These are phyloP conservation scores for Channallabes apus DNA, from an alignment of 2,797 vertebrate species.

Conservation along the genomic window DNA sequence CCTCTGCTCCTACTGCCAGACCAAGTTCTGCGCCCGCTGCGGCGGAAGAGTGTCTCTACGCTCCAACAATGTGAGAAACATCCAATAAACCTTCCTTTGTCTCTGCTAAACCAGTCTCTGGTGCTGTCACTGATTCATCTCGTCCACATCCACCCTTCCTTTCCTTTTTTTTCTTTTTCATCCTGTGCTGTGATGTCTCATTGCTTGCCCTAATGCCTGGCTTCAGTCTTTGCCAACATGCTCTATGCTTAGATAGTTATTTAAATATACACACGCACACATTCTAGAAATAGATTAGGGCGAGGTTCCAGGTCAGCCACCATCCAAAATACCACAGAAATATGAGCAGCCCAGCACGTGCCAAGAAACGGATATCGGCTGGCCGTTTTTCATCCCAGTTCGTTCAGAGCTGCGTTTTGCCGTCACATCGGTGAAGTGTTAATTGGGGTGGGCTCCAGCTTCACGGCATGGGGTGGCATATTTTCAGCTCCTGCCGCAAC, in stretches of 20 bases:
- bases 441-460: constrained; percentile 45
- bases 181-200: constrained; percentile 9
- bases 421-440: constrained; percentile 42
- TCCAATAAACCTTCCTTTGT: not conserved
- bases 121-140: not conserved
- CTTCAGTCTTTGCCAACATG: not conserved
- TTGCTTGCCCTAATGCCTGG: constrained; percentile 3
- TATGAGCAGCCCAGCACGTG: not conserved
- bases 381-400: constrained; percentile 18
- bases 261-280: not conserved
- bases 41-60: constrained; percentile 95
- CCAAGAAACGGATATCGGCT: not conserved
- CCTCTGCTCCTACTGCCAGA: constrained; percentile 97
- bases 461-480: constrained; percentile 56
- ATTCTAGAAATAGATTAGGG: not conserved
- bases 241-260: not conserved
- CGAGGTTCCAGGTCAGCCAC: constrained; percentile 3
- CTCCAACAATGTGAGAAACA: constrained; percentile 92
- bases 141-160: constrained; percentile 44
- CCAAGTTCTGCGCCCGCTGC: constrained; percentile 96
- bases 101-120: not conserved
- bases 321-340: constrained; percentile 13
- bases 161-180: not conserved
- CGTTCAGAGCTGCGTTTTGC: constrained; percentile 41
- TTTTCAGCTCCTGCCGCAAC: constrained; percentile 62